Base-by-base conservation (phyloP, 2,797 vertebrate species). In the Pseudochromis fuscus region DNA sequence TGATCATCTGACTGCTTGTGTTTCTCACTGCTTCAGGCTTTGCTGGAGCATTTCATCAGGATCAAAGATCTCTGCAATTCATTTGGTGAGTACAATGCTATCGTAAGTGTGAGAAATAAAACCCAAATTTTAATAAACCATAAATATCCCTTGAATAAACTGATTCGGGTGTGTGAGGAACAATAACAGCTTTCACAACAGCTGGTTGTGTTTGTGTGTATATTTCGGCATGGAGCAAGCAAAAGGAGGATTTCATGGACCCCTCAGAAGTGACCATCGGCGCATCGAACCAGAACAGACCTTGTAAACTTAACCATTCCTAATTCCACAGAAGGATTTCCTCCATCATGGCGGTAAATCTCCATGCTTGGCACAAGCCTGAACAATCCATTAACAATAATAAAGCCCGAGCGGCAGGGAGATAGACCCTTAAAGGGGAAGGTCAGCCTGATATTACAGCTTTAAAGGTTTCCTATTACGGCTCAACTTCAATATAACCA, bases 381-480 rank as follows among this genome's bases (percentile, higher is more conserved):
- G 81, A 87, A 87, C 83, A 86, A 90, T 87, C 90, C 87, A 90
- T 92, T 91, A 91, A 89, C 87, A 89, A 91, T 87, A 89, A 91
- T 89, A 91, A 89, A 89, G 67, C 64, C 75, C 10, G 75, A 83
- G 87, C 72, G 30, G 81, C 82, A 24, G 27, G 80, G 78, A 85
- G 90, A 89, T 70, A 66, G 86, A 87, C 77, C 85, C 89, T 92
- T 87, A 89, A 91, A 92, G 91, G 89, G 83, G 87, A 93, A 93
- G 90, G 91, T 92, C 90, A 88, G 84, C 65, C 81, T 64, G 79
- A 89, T 91, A 91, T 90, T 88, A 89, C 78, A 75, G 84, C 87
- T 88, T 90, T 92, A 90, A 90, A 90, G 89, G 89, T 92, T 92
- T 90, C 89, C 89, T 82, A 88, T 91, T 90, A 92, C 72, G 63